phyloP scores from a whole-genome alignment of 2,888 invertebrate species.

The Cantharis rufa region DNA sequence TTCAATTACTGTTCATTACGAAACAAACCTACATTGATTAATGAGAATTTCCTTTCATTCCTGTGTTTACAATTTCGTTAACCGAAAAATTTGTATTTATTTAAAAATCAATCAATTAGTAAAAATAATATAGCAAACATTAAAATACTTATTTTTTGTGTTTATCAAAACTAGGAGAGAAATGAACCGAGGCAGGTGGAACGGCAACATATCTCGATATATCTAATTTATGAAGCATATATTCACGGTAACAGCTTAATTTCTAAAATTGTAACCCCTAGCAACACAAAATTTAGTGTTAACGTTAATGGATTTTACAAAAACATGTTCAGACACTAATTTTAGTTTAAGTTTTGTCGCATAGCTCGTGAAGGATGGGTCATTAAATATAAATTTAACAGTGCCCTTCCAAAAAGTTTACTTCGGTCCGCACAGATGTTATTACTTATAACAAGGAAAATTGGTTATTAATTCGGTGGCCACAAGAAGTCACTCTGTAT shows the following conservation, averaged over 20 bases:
- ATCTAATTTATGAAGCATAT: conserved; percentile 4
- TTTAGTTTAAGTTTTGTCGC: background rate
- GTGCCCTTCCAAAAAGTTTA: background rate
- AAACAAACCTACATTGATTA: background rate
- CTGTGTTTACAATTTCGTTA: background rate
- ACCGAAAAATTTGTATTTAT: background rate
- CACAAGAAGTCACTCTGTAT: too few species aligned
- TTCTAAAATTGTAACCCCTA: background rate
- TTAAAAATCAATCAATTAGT: background rate
- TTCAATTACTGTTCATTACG: background rate
- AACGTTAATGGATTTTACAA: background rate
- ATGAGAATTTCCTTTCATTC: background rate
- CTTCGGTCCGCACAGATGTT: background rate
- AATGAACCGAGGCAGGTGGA: background rate
- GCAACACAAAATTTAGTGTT: background rate
- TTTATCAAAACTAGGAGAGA: background rate
- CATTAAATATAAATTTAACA: background rate
- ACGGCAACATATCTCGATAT: background rate
- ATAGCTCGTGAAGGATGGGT: background rate
- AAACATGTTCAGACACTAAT: background rate
- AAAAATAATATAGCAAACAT: background rate
- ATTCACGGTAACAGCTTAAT: background rate
- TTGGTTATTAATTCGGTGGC: background rate
- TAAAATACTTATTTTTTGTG: background rate
- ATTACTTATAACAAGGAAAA: background rate